Conservation (phyloP, 2,113 vertebrate genomes). For the Xiphophorus hellerii region DNA sequence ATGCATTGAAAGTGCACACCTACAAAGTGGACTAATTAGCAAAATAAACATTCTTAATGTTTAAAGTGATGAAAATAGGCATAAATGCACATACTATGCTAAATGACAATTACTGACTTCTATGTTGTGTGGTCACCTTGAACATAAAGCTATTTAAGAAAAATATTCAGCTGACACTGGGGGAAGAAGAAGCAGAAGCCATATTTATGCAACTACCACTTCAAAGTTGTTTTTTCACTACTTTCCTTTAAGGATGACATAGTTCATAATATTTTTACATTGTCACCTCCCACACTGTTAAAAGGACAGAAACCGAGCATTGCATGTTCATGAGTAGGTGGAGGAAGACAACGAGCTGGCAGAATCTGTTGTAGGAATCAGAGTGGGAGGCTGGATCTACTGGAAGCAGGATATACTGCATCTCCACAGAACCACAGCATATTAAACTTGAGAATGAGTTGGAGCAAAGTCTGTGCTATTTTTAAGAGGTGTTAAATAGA, state of each 20-base stretch:
- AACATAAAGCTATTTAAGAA: neutral
- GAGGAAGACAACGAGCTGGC: constrained; percentile 50
- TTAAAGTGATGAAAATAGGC: neutral
- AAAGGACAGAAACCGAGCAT: constrained; percentile 40
- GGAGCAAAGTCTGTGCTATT: constrained; percentile 6
- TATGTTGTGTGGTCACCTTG: neutral
- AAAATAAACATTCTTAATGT: neutral
- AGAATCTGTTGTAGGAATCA: constrained; percentile 37
- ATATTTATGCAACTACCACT: neutral
- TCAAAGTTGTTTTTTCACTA: constrained; percentile 1
- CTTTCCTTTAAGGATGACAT: constrained; percentile 29
- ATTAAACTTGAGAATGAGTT: constrained; percentile 35
- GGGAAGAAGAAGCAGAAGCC: neutral
- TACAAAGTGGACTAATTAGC: neutral
- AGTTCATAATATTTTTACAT: neutral
- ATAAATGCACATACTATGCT: neutral
- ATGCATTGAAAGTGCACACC: neutral
- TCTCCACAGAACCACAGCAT: constrained; percentile 12
- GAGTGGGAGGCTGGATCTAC: constrained; percentile 52
- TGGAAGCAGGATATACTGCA: constrained; percentile 33
- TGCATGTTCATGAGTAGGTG: constrained; percentile 49
- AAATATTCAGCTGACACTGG: neutral
- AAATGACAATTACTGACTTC: neutral
- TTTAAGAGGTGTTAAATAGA: neutral
- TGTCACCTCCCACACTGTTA: constrained; percentile 63